Conservation (phyloP, 2,113 vertebrate species). For the Megaptera novaeangliae region DNA sequence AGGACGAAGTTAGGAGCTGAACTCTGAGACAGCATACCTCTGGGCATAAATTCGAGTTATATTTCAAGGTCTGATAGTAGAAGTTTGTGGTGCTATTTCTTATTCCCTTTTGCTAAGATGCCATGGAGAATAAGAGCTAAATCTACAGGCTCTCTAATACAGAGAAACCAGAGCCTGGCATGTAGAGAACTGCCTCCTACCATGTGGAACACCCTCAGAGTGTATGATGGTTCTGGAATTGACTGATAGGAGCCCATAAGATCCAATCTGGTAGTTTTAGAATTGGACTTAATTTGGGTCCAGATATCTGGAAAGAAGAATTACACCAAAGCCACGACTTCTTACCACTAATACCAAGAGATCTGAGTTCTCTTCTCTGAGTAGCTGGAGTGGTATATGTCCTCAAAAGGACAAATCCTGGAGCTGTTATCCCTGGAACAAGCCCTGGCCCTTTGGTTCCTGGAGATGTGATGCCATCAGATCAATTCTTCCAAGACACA, state of each 20-base stretch:
- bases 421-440: not conserved
- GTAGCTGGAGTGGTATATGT: not conserved
- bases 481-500: not conserved
- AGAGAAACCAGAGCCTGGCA: not conserved
- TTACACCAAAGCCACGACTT: not conserved
- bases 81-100: not conserved
- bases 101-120: not conserved
- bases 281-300: not conserved
- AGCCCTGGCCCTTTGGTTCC: not conserved
- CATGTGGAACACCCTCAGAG: not conserved
- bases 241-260: not conserved
- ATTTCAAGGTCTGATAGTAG: not conserved
- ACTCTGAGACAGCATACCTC: not conserved
- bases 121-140: not conserved
- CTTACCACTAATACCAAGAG: not conserved
- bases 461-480: not conserved
- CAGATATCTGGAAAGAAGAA: not conserved
- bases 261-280: not conserved
- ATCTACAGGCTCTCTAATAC: not conserved
- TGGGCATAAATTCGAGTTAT: not conserved
- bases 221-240: not conserved
- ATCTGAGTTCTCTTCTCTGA: not conserved
- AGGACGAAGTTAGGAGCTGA: not conserved
- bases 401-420: not conserved
- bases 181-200: not conserved